Evolutionary conservation across 2,113 vertebrate genomes (phyloP).

Genomic region (Spheniscus mendiculus): DNA sequence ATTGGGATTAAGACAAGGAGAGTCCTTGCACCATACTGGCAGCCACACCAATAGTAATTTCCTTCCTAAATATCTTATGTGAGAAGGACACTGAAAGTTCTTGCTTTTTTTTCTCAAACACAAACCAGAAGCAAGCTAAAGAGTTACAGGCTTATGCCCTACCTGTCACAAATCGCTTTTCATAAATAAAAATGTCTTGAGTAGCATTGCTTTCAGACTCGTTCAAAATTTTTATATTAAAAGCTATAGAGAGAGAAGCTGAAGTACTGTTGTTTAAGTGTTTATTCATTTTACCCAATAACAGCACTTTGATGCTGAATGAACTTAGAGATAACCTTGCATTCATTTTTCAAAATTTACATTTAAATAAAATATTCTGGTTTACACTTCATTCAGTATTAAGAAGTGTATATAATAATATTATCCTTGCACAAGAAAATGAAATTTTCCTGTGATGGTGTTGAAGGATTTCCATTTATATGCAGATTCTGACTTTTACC

Average conservation of each 20-base stretch:
- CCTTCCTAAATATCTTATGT: neutral
- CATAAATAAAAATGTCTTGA: neutral
- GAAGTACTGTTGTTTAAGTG: neutral
- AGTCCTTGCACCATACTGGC: neutral
- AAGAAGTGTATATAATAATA: conserved; percentile 13
- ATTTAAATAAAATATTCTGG: conserved; percentile 50
- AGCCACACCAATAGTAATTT: neutral
- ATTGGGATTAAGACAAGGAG: neutral
- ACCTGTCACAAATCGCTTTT: neutral
- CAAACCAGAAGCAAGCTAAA: neutral
- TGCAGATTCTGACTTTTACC: conserved; percentile 45
- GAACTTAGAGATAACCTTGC: neutral
- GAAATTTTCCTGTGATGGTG: conserved; percentile 11
- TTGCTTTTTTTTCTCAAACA: neutral
- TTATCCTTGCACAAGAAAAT: conserved; percentile 31
- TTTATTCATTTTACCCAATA: neutral
- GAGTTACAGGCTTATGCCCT: neutral
- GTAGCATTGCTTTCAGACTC: neutral
- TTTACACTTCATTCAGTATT: conserved; percentile 18
- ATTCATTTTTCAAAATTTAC: conserved; percentile 7
- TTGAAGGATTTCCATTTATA: conserved; percentile 52
- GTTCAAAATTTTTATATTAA: neutral
- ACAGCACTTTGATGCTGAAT: neutral
- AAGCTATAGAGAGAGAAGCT: neutral
- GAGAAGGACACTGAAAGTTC: neutral